Evolutionary conservation across 2,888 invertebrate genomes (phyloP), one percentile per base, ranked within the genome.

Genomic region (Torymus auratus): DNA sequence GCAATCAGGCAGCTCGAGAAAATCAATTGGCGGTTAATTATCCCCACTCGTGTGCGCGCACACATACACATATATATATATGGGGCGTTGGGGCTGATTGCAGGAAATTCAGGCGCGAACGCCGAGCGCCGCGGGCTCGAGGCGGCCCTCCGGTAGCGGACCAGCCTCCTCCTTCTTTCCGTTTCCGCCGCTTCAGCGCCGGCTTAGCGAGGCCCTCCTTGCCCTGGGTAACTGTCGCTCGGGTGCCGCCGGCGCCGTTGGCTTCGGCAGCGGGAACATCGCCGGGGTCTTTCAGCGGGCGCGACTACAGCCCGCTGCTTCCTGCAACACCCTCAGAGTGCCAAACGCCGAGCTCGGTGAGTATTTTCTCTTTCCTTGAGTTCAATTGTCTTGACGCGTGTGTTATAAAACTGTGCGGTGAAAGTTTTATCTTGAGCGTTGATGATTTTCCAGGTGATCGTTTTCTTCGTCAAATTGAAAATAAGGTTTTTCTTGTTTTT

Each of bases 31-130:
- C 65, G 23, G 76, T 76, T 79, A 70, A 79, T 81, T 82, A 71
- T n/a, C n/a, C 80, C 78, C 74, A 20, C 41, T 41, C 41, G 41
- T 41, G 7, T 41, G 7, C 41, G 7, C 41, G 41, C 5, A 7
- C 7, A 28, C 7, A 41, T 10, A 41, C 7, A 41, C 7, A 41
- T 41, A 10, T 41, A 1, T 41, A 41, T 41, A 7, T 41, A 41
- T 5, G 7, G 41, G 3, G 7, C n/a, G 13, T 10, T 5, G 2
- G 28, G 28, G 14, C 14, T 80, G 58, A 62, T 75, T 70, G 13
- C 87, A 91, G 88, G 96, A 96, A 89, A 96, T 96, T 83, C 95
- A 96, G 89, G 96, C 96, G 4, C 92, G 96, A 83, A 96, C 96
- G 2, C 96, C 96, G 3, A 95, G 95, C 82, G 95, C 94, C 0